Evolutionary conservation across 1,140 invertebrate genomes (phyloP).

Genomic region (Anagrus nilaparvatae): DNA sequence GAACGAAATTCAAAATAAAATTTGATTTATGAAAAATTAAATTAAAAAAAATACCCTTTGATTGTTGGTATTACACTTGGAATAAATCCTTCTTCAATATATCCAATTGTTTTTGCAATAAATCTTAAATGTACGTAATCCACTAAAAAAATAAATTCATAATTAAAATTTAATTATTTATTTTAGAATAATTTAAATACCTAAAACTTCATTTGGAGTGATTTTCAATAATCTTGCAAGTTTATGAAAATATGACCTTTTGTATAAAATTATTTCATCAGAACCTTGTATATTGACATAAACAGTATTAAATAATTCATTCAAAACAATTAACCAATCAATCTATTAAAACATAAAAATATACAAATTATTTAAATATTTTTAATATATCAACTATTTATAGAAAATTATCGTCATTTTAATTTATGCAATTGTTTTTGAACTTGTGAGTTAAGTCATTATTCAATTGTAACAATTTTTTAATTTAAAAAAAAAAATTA

Average conservation of each 20-base stretch:
- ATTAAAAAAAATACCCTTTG: constrained; percentile 7
- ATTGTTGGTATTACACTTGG: constrained; percentile 6
- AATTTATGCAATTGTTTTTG: too few species aligned
- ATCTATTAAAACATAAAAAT: too few species aligned
- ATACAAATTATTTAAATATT: too few species aligned
- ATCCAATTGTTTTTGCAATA: constrained; percentile 11
- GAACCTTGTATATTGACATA: neutral
- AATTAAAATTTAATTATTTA: too few species aligned
- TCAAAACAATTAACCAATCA: neutral
- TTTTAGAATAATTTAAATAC: too few species aligned
- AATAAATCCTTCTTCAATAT: constrained; percentile 4
- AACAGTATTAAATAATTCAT: neutral
- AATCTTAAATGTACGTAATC: constrained; percentile 12
- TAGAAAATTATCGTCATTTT: too few species aligned
- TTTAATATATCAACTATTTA: too few species aligned
- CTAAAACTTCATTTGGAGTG: too few species aligned
- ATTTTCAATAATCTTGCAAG: neutral
- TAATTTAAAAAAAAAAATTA: too few species aligned
- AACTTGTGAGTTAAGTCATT: too few species aligned
- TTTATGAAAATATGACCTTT: constrained; percentile 4
- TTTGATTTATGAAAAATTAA: neutral
- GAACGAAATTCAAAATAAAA: neutral
- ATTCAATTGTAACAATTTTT: too few species aligned
- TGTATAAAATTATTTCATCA: neutral
- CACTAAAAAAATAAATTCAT: constrained; percentile 3